These are phyloP conservation scores for Odiellus spinosus DNA, from an alignment of 2,888 invertebrate species.

Conservation along the genomic window DNA sequence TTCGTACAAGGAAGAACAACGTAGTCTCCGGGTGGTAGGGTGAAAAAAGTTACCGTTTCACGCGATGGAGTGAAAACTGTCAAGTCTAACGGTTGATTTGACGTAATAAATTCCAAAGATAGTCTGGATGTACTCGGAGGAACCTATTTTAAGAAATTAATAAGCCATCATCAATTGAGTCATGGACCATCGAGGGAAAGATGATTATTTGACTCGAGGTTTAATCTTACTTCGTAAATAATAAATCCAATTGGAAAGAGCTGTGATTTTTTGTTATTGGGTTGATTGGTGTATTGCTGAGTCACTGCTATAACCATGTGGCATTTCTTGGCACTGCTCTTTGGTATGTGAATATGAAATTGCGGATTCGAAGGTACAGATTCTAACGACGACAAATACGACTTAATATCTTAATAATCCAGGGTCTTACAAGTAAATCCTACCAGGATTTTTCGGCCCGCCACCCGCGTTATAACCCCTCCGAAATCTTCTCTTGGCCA, in stretches of 20 bases:
- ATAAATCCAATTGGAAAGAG: slow-evolving; percentile 51
- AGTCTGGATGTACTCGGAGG: slow-evolving; percentile 43
- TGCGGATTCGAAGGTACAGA: slow-evolving; percentile 52
- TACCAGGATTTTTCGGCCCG: slow-evolving; percentile 43
- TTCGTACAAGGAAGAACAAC: slow-evolving; percentile 53
- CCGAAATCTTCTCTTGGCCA: slow-evolving; percentile 49
- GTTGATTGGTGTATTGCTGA: slow-evolving; percentile 41
- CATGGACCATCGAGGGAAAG: too few relatives aligned
- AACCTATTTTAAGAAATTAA: slow-evolving; percentile 23
- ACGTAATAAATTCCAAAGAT: slow-evolving; percentile 43
- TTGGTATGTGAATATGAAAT: slow-evolving; percentile 51
- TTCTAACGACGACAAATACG: slow-evolving; percentile 33
- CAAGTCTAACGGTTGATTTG: slow-evolving; percentile 48
- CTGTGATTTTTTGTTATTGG: slow-evolving; percentile 33
- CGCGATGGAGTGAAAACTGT: slow-evolving; percentile 47
- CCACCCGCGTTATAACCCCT: slow-evolving; percentile 54
- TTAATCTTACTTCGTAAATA: slow-evolving; percentile 44
- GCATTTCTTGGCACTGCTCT: slow-evolving; percentile 44
- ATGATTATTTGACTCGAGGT: too few relatives aligned
- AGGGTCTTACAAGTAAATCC: slow-evolving; percentile 5
- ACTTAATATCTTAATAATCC: background rate
- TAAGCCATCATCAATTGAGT: too few relatives aligned
- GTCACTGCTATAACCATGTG: slow-evolving; percentile 56
- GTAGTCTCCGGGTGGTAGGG: slow-evolving; percentile 55
- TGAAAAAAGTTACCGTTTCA: slow-evolving; percentile 56